phyloP scores from a whole-genome alignment of 2,888 invertebrate genomes.

The Folsomia manolachei region DNA sequence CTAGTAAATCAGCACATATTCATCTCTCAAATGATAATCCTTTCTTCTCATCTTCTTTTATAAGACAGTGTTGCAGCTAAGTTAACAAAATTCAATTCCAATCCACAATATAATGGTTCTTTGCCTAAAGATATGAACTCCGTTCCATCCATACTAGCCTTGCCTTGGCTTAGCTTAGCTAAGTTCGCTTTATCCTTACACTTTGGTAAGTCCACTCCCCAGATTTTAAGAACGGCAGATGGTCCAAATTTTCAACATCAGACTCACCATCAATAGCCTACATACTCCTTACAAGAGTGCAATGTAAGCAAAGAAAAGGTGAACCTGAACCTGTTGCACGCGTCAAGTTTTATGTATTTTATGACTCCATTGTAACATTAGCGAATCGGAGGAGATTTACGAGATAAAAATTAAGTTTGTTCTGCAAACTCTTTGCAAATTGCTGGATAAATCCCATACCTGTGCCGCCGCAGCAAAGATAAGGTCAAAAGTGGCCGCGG shows the following conservation, averaged over 20 bases:
- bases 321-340: slow-evolving; percentile 48
- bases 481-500: slow-evolving; percentile 39
- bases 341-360: slow-evolving; percentile 11
- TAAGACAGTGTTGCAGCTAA: neutral
- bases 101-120: neutral
- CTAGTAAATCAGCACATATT: neutral
- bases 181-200: too few species aligned
- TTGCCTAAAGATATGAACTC: too few species aligned
- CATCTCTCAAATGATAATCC: neutral
- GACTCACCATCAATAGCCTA: neutral
- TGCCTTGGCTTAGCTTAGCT: neutral
- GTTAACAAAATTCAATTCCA: neutral
- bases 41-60: neutral
- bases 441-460: slow-evolving; percentile 30
- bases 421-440: neutral
- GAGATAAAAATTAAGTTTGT: too few species aligned
- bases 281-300: neutral
- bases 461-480: slow-evolving; percentile 50
- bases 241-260: slow-evolving; percentile 5
- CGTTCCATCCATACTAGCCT: neutral
- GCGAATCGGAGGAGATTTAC: too few species aligned
- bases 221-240: slow-evolving; percentile 6
- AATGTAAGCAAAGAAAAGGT: neutral
- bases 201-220: neutral
- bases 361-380: too few species aligned